Percentiles rank a stretch among this genome's conserved stretches.
phyloP scores from a whole-genome alignment of 2,797 vertebrate species.

The Periparus ater region DNA sequence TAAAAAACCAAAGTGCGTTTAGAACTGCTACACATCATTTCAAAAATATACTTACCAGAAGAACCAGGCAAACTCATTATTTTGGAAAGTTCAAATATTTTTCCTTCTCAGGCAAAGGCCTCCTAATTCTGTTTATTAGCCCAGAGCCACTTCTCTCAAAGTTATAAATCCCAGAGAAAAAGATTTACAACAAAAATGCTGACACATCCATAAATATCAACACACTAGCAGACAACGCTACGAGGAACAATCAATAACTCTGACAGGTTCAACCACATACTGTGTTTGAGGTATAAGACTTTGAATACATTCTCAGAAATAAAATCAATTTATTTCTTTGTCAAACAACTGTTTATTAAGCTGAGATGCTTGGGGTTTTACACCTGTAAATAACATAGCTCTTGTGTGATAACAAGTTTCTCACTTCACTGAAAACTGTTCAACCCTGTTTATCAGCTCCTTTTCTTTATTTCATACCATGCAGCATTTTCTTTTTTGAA shows the following conservation, averaged over 20 bases:
- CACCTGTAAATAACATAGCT: not conserved
- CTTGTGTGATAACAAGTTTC: not conserved
- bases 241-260: slow-evolving; percentile 15
- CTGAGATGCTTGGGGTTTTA: not conserved
- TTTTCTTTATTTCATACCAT: not conserved
- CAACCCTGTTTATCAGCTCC: not conserved
- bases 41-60: not conserved
- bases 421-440: not conserved
- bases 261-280: slow-evolving; percentile 4
- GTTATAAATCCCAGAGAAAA: slow-evolving; percentile 20
- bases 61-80: not conserved
- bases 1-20: not conserved
- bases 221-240: not conserved
- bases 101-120: not conserved
- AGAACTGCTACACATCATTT: not conserved
- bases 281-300: not conserved
- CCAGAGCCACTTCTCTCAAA: slow-evolving; percentile 8
- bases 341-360: not conserved
- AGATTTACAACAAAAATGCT: slow-evolving; percentile 35
- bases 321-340: not conserved
- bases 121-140: not conserved
- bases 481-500: not conserved
- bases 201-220: slow-evolving; percentile 32
- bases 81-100: not conserved
- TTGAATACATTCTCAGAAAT: not conserved